Percentiles rank a stretch among this genome's conserved stretches.
Conservation (phyloP, 2,113 vertebrate genomes). For the Spermophilus dauricus region DNA sequence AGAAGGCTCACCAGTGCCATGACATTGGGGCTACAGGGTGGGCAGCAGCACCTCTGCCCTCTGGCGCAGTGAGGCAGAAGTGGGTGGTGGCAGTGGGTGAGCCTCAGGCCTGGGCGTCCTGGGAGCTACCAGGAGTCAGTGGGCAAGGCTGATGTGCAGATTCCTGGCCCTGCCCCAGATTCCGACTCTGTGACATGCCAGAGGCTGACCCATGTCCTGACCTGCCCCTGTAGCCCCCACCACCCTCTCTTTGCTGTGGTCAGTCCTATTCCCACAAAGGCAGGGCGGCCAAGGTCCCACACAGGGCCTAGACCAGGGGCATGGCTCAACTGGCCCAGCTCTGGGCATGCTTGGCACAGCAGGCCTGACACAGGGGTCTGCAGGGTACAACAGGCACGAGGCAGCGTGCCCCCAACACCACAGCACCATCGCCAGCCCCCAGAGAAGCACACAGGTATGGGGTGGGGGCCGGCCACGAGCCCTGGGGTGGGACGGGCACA, state of each 20-base stretch:
- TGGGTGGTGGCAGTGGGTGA: neutral
- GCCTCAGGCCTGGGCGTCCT: neutral
- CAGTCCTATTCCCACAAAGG: neutral
- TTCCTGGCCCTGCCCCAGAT: neutral
- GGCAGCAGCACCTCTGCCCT: neutral
- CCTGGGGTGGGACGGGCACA: too few species aligned
- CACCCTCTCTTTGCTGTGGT: too few species aligned
- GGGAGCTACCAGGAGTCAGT: neutral
- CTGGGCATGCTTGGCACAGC: neutral
- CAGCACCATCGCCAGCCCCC: too few species aligned
- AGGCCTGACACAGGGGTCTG: neutral
- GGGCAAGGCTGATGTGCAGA: neutral
- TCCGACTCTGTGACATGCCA: neutral
- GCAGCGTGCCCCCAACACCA: neutral
- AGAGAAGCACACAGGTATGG: too few species aligned
- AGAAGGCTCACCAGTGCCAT: neutral
- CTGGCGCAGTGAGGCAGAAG: neutral
- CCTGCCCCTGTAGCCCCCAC: neutral
- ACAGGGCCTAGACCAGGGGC: neutral
- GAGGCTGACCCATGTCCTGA: neutral
- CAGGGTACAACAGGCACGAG: neutral
- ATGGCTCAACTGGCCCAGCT: neutral
- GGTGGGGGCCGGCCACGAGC: too few species aligned
- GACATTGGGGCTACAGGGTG: rapidly evolving
- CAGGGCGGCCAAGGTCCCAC: rapidly evolving